Evolutionary conservation across 2,797 vertebrate genomes (phyloP), one percentile per base, ranked within the genome.

Genomic region (Pseudotriccus pelzelni): DNA sequence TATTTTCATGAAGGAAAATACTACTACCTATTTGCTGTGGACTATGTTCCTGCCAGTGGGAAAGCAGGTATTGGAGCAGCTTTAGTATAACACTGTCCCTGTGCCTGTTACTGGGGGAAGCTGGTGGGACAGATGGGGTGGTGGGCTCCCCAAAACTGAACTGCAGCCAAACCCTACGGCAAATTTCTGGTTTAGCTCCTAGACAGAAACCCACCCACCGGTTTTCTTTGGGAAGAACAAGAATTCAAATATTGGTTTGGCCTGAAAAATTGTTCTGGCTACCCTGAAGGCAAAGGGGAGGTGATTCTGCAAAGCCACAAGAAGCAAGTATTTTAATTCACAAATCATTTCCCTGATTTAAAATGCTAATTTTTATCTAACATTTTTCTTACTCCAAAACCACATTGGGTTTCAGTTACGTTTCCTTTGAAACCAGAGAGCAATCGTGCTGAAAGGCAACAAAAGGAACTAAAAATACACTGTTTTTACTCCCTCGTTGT

Each of bases 321-420:
- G 86, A 94, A 90, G 60, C 76, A 92, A 89, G 53, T 56, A 80
- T 68, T 95, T 80, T 85, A 85, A 89, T 80, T 93, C 87, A 83
- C 43, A 87, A 84, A 93, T 91, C 0, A 34, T 75, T 87, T 92
- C 43, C 32, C 64, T 83, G 81, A 84, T 89, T 92, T 92, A 77
- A 94, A 96, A 93, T 85, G 89, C 53, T 90, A 87, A 84, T 89
- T 96, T 93, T 92, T 72, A 88, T 84, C 84, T 93, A 87, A 89
- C 72, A 30, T 92, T 87, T 91, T 93, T 64, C 89, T 83, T 77
- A 74, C 28, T 92, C 64, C 64, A 80, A 90, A 96, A 49, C 75
- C 75, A 83, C 78, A 37, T 2, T 53, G 89, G 59, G 55, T 88
- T 96, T 91, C 90, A 92, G 72, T 94, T 95, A 91, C 64, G 41